A percentile compares a stretch with the other conserved stretches of the same genome.
These are phyloP conservation scores for Actinia tenebrosa DNA, from an alignment of 64 coral and sea anemone species.

Conservation along the genomic window DNA sequence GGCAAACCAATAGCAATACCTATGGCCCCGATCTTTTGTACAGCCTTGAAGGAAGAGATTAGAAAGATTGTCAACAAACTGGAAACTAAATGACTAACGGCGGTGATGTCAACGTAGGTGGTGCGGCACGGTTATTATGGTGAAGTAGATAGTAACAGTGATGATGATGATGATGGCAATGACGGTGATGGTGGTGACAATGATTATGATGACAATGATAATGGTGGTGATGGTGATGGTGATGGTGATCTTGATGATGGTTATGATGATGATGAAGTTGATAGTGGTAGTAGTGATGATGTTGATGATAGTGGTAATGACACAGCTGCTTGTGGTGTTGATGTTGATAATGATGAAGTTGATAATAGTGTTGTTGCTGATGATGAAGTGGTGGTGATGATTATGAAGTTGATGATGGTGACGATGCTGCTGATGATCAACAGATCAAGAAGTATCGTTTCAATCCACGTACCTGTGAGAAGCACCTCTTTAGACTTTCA, in stretches of 20 bases:
- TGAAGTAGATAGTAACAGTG: too few species aligned
- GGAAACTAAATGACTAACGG: too few species aligned
- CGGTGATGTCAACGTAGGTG: too few species aligned
- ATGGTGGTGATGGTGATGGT: too few species aligned
- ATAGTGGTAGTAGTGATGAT: neutral
- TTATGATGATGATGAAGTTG: neutral
- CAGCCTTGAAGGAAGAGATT: conserved; percentile 55
- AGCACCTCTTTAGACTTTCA: conserved; percentile 85
- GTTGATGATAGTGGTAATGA: neutral
- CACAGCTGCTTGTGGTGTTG: neutral
- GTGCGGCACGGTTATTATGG: too few species aligned
- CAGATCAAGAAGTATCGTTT: neutral
- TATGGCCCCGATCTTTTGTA: conserved; percentile 80
- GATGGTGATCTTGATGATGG: neutral
- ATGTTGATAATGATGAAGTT: neutral
- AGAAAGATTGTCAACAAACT: too few species aligned
- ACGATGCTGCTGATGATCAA: too few species aligned
- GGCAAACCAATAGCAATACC: conserved; percentile 81
- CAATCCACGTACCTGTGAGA: conserved; percentile 58
- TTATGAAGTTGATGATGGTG: too few species aligned
- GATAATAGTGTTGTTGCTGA: neutral
- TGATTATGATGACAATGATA: too few species aligned
- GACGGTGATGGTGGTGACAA: neutral
- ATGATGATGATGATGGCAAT: too few species aligned
- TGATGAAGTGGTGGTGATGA: neutral